Conservation (phyloP, 2,797 vertebrate species). For the Scolopax bukidnonensis region DNA sequence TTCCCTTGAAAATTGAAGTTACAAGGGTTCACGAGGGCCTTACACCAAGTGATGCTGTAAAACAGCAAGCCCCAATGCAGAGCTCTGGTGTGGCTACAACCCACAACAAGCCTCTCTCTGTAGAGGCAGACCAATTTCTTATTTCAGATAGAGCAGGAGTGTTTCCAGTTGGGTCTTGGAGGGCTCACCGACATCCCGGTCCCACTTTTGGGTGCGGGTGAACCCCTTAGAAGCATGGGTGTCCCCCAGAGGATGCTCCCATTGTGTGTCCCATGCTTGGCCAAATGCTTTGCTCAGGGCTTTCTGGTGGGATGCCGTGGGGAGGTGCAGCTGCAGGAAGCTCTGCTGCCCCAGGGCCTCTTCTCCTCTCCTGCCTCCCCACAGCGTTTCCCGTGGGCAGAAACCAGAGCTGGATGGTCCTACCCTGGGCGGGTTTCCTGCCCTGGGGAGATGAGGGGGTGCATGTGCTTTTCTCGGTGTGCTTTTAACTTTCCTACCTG, state of each 20-base stretch:
- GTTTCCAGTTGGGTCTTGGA: neutral
- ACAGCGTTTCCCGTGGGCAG: conserved; percentile 38
- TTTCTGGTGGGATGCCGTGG: neutral
- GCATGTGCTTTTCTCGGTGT: neutral
- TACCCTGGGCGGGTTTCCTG: neutral
- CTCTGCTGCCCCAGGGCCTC: neutral
- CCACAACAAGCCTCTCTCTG: neutral
- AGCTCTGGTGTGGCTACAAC: neutral
- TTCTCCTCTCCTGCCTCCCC: rapidly evolving
- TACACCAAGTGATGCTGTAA: neutral
- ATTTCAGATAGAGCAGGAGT: neutral
- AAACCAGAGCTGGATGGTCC: neutral
- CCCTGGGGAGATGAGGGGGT: neutral
- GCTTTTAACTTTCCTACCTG: neutral
- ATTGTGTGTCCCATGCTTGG: neutral
- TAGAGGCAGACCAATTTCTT: neutral
- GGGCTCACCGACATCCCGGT: rapidly evolving
- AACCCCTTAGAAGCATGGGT: neutral
- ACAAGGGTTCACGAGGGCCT: neutral
- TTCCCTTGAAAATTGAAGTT: neutral
- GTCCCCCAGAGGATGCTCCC: rapidly evolving
- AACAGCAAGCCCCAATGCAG: neutral
- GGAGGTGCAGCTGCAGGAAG: conserved; percentile 55
- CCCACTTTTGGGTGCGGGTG: neutral
- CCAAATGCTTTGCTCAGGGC: rapidly evolving